Conservation (phyloP, 2,888 invertebrate genomes). For the Synergus umbraculus region DNA sequence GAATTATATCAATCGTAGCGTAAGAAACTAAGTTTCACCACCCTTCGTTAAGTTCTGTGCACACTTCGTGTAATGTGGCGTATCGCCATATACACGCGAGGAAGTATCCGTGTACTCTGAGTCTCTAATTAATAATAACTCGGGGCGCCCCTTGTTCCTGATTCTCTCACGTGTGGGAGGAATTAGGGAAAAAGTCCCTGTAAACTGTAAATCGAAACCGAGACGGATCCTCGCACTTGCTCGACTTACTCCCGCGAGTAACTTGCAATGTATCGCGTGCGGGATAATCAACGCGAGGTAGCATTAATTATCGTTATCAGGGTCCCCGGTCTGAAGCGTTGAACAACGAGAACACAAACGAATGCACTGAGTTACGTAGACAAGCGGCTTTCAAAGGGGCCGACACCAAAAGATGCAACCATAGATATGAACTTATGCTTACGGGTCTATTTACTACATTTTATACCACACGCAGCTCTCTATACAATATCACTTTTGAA, state of each 20-base stretch:
- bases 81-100: neutral
- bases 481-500: conserved; percentile 46
- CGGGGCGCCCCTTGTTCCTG: neutral
- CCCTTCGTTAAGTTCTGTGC: conserved; percentile 13
- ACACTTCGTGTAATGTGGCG: neutral
- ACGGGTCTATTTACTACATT: conserved; percentile 63
- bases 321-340: conserved; percentile 65
- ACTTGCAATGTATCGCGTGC: conserved; percentile 63
- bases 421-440: conserved; percentile 59
- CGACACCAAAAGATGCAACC: conserved; percentile 59
- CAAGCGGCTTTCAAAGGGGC: conserved; percentile 55
- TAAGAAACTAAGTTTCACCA: conserved; percentile 21
- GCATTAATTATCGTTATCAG: conserved; percentile 73
- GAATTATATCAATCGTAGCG: conserved; percentile 25
- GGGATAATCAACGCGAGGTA: conserved; percentile 67
- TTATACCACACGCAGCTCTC: conserved; percentile 53
- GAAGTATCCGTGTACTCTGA: neutral
- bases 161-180: neutral
- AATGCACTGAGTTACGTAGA: conserved; percentile 57
- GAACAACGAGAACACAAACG: conserved; percentile 61
- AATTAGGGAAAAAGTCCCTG: neutral
- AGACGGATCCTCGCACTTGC: conserved; percentile 45
- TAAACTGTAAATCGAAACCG: conserved; percentile 46
- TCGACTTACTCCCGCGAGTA: conserved; percentile 1
- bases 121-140: conserved; percentile 4